phyloP scores from a whole-genome alignment of 2,113 vertebrate genomes.

The Hydrochoerus hydrochaeris region DNA sequence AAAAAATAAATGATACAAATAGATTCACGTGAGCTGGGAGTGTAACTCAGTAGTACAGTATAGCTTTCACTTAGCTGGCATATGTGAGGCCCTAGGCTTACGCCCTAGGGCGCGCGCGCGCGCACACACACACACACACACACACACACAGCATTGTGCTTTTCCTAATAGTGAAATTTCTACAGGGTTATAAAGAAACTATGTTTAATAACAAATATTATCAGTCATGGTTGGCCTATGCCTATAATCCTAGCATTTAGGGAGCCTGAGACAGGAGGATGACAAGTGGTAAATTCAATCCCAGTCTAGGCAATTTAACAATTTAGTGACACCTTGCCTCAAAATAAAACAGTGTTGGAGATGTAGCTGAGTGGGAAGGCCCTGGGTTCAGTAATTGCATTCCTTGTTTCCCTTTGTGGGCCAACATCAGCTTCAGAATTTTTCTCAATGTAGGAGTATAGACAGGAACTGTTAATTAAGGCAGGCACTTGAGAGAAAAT shows the following conservation, averaged over 20 bases:
- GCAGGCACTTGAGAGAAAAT: neutral
- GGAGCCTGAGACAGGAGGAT: neutral
- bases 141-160: neutral
- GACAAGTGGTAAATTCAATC: neutral
- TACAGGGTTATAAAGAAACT: neutral
- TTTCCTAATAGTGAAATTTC: neutral
- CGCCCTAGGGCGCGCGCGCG: no score
- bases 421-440: neutral
- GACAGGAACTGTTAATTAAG: neutral
- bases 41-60: neutral
- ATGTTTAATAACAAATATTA: conserved; percentile 26
- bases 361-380: neutral
- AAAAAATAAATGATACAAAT: neutral
- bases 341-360: neutral
- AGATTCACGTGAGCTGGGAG: neutral
- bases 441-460: neutral
- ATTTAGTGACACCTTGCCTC: neutral
- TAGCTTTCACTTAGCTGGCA: neutral
- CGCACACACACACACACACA: neutral
- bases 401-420: neutral
- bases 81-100: neutral
- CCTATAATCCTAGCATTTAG: neutral
- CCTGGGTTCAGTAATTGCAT: neutral
- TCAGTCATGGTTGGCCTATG: neutral
- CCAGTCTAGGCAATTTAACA: neutral